A percentile compares a stretch with the other conserved stretches of the same genome.
Conservation (phyloP, 37 sponge, comb jelly and placozoan species). For the Corticium candelabrum region DNA sequence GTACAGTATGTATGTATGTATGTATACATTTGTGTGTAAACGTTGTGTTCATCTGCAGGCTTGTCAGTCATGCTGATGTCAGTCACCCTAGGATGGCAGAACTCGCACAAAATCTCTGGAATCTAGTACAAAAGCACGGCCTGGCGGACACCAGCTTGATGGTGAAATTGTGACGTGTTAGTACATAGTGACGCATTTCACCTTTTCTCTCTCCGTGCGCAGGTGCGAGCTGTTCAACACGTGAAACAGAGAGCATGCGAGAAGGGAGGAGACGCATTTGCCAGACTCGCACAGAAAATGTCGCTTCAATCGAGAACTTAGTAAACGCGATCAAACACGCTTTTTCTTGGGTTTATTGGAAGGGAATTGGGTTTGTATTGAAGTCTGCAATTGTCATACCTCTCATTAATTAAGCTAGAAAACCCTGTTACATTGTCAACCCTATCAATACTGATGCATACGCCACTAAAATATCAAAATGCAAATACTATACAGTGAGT, state of each 20-base stretch:
- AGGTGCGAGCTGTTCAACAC: neutral
- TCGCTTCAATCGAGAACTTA: neutral
- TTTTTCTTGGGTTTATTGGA: neutral
- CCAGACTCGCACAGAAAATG: neutral
- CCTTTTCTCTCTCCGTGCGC: conserved; percentile 1
- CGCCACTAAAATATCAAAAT: too few species aligned
- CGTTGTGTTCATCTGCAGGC: too few species aligned
- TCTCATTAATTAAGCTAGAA: too few species aligned
- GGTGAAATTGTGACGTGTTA: neutral
- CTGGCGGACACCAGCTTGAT: neutral
- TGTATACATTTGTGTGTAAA: too few species aligned
- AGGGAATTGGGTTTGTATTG: neutral
- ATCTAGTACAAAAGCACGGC: neutral
- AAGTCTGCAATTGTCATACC: neutral
- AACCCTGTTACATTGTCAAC: too few species aligned
- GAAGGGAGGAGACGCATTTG: neutral
- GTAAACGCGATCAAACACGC: neutral
- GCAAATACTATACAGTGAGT: too few species aligned
- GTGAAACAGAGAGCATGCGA: too few species aligned
- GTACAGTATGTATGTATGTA: too few species aligned
- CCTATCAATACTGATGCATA: too few species aligned
- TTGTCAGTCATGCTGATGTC: neutral
- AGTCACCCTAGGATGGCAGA: neutral
- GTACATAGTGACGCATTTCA: neutral
- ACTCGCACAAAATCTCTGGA: neutral